These are phyloP conservation scores for Listronotus bonariensis DNA, from an alignment of 1,140 invertebrate species.

Conservation along the genomic window DNA sequence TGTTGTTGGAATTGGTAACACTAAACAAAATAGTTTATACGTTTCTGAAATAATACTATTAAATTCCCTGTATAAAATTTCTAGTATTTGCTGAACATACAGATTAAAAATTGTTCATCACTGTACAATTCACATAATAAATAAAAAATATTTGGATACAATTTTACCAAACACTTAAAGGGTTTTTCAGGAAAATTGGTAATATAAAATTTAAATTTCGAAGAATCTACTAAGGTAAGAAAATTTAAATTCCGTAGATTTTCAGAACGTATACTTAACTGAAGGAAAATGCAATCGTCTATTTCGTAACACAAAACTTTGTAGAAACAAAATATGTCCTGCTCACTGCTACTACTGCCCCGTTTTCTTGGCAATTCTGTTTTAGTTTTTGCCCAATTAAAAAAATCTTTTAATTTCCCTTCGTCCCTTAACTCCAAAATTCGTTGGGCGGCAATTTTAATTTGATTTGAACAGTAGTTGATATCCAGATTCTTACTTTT, in stretches of 20 bases:
- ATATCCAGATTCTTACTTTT: not conserved
- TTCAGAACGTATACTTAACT: not conserved
- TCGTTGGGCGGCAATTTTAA: not conserved
- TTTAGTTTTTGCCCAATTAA: not conserved
- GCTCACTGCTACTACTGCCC: no score
- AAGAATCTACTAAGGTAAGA: not conserved
- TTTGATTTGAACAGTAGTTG: not conserved
- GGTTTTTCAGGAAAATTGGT: not conserved
- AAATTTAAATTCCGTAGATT: not conserved
- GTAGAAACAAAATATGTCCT: no score
- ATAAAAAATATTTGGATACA: slow-evolving; percentile 1
- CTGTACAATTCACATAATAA: not conserved
- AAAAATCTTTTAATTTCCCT: not conserved
- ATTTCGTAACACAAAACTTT: not conserved
- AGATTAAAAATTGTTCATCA: not conserved
- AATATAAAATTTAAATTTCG: not conserved
- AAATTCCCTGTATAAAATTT: not conserved
- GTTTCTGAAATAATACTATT: not conserved
- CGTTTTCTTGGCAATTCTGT: not conserved
- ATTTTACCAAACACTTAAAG: not conserved
- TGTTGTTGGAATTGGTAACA: not conserved
- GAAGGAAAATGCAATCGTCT: not conserved
- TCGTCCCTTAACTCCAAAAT: not conserved
- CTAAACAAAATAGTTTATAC: not conserved
- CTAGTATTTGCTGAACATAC: no score